Evolutionary conservation across 2,113 vertebrate species (phyloP), one percentile per base, ranked within the genome.

Genomic region (Oenanthe melanoleuca): DNA sequence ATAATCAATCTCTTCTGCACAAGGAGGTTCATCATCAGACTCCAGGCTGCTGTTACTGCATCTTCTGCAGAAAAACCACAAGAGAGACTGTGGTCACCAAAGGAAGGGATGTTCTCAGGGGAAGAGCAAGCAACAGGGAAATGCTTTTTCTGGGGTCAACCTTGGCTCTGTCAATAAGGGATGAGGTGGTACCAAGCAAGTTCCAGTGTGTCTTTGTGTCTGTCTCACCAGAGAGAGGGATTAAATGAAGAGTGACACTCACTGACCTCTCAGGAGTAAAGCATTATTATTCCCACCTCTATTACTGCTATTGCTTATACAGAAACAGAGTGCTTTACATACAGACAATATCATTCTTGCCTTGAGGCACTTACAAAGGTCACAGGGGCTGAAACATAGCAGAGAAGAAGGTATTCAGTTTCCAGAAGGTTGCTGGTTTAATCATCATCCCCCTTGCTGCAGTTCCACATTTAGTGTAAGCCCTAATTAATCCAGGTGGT

Each of bases 1-100:
- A 60, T 99, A 99, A 95, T 99, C 98, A 0, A 99, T 98, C 85
- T 99, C 98, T 92, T 99, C 99, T 26, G 84, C 80, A 74, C 98
- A 99, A 1, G 98, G 97, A n/a, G 99, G 99, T 86, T 99, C 99
- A 5, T 99, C 99, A 2, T 99, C 99, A 52, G 90, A 80, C 42
- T 98, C 97, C 28, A 73, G 42, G 22, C 80, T 47, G 84, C 59
- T 72, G 86, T 45, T 95, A 88, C 70, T 95, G 89, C 83, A 83
- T 33, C 63, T 91, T 87, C 97, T 96, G 95, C 93, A 91, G 94
- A 95, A 92, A 93, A 95, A 94, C 55, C 73, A 95, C 61, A 91
- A 91, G 67, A 94, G 34, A 96, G 49, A 96, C 42, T 40, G 20
- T 37, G 74, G 19, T 92, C 91, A 90, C 75, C 78, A 95, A 88